Conservation (phyloP, 2,113 vertebrate species). For the Clupea harengus region DNA sequence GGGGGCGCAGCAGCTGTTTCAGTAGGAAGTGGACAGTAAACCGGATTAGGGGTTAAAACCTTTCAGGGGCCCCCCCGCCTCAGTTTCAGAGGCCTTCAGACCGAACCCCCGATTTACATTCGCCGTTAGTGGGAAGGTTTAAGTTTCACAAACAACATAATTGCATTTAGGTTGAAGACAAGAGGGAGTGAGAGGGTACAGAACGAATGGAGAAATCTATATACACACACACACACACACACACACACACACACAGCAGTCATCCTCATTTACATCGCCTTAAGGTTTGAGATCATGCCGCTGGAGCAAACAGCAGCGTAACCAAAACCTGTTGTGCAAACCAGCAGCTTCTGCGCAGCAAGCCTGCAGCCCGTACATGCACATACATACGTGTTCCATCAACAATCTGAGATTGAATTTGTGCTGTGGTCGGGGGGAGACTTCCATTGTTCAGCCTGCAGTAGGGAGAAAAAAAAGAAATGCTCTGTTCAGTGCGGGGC, state of each 20-base stretch:
- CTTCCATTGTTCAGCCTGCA: not conserved
- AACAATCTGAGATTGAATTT: slow-evolving; percentile 3
- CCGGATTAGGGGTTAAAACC: slow-evolving; percentile 55
- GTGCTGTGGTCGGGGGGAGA: not conserved
- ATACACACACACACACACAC: not conserved
- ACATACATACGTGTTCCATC: not conserved
- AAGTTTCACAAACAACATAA: slow-evolving; percentile 24
- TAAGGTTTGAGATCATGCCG: slow-evolving; percentile 18
- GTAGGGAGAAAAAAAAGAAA: not conserved
- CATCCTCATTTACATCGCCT: slow-evolving; percentile 36
- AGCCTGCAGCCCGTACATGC: not conserved
- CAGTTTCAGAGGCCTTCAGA: slow-evolving; percentile 33
- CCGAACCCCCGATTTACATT: slow-evolving; percentile 35
- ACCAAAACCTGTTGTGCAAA: slow-evolving; percentile 28
- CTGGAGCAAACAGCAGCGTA: slow-evolving; percentile 23
- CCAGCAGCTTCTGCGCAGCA: not conserved
- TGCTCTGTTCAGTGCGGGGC: not conserved
- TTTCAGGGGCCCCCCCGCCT: slow-evolving; percentile 31
- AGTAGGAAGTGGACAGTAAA: slow-evolving; percentile 37
- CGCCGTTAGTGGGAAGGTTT: not conserved
- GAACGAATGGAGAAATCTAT: not conserved
- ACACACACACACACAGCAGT: not conserved
- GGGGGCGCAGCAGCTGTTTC: slow-evolving; percentile 32
- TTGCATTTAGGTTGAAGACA: slow-evolving; percentile 36
- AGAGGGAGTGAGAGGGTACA: not conserved